Base-by-base conservation (phyloP, 2,113 vertebrate genomes). In the Grus americana region DNA sequence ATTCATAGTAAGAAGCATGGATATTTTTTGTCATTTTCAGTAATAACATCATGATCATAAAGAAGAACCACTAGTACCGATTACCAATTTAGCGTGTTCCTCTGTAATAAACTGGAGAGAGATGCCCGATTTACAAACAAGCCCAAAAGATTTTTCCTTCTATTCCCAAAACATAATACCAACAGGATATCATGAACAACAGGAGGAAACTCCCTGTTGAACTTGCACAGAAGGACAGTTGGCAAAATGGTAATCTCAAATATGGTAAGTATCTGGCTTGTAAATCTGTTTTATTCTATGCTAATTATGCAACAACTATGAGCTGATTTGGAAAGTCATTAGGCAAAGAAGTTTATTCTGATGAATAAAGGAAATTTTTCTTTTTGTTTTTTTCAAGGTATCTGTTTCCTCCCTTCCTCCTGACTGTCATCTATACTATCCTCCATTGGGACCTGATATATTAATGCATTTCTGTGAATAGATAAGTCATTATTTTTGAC, bases 161-260 rank as follows among this genome's bases (percentile, higher is more conserved):
- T 81, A 3, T 90, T 74, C 47, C 49, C 30, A 47, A 83, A 90
- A 58, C 34, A 32, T 65, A 78, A 38, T 44, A 62, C 74, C 75
- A 71, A 68, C 84, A 92, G 89, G 89, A 93, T 91, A 40, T 68
- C 32, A 8, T 15, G 57, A 81, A 95, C 91, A 95, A 92, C 87
- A 94, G 71, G 42, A 87, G 70, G 83, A 95, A 96, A 50, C 36
- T 74, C 42, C 46, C 15, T 75, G 21, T 36, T 89, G 66, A 91
- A 38, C 72, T 90, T 0, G 0, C 52, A 57, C 54, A 66, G 81
- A 63, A 75, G 70, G 72, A 49, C 2, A 0, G 29, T 62, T 83
- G 88, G 87, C 44, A 84, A 63, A 82, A 73, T 7, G 76, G 27
- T 76, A 36, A 79, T 57, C 46, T 85, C 73, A 89, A 52, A 79